A percentile compares a stretch with the other conserved stretches of the same genome.
These are phyloP conservation scores for Clamator glandarius DNA, from an alignment of 2,797 vertebrate species.

Conservation along the genomic window DNA sequence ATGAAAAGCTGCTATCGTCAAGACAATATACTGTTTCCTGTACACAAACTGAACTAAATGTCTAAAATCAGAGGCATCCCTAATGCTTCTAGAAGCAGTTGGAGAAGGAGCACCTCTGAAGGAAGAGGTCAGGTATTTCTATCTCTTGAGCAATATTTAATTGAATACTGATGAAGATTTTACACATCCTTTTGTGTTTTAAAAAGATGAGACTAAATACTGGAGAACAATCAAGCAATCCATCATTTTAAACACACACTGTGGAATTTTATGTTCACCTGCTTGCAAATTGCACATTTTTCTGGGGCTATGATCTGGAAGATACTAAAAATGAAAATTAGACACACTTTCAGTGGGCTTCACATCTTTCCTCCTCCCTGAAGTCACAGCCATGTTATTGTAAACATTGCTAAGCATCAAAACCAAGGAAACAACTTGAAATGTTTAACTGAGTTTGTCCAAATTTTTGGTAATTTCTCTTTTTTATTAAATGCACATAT, in stretches of 20 bases:
- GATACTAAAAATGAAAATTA: not conserved
- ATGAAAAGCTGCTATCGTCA: not conserved
- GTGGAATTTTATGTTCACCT: not conserved
- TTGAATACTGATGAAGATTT: not conserved
- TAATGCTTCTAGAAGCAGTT: not conserved
- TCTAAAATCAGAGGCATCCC: not conserved
- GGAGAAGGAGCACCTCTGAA: not conserved
- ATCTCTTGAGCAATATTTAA: slow-evolving; percentile 6
- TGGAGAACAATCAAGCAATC: not conserved
- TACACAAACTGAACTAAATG: not conserved
- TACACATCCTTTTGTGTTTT: not conserved
- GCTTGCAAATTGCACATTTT: not conserved
- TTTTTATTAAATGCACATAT: not conserved
- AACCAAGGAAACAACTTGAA: not conserved
- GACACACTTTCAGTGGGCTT: not conserved
- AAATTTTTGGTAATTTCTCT: not conserved
- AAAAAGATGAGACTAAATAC: not conserved
- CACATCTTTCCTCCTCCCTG: not conserved
- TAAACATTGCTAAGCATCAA: not conserved
- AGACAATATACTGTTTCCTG: not conserved
- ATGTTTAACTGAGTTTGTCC: not conserved
- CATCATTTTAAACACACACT: not conserved
- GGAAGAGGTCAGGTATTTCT: not conserved
- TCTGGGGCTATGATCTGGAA: not conserved
- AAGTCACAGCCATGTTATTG: not conserved